Evolutionary conservation across 2,888 invertebrate species (phyloP).

Genomic region (Agonopterix subpropinquella): DNA sequence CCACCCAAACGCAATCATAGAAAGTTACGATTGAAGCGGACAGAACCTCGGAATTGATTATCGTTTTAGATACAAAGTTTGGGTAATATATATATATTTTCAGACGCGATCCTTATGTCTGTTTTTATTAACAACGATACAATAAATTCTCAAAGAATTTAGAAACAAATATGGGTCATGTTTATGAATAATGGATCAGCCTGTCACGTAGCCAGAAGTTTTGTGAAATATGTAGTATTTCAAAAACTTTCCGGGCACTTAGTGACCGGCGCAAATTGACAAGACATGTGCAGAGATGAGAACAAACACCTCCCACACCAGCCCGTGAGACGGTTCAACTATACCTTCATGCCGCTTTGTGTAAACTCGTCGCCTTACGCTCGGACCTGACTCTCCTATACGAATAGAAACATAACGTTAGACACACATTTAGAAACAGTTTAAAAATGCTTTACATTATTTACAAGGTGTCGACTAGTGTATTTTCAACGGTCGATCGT

Average conservation of each 20-base stretch:
- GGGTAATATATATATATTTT: too few species aligned
- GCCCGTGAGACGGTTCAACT: slow-evolving; percentile 16
- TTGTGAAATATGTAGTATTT: too few species aligned
- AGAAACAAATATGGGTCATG: background rate
- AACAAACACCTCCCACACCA: slow-evolving; percentile 42
- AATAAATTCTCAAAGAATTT: too few species aligned
- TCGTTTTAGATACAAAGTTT: too few species aligned
- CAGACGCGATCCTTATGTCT: too few species aligned
- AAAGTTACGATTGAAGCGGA: background rate
- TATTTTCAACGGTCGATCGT: slow-evolving; percentile 23
- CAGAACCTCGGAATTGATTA: background rate
- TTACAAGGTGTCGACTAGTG: slow-evolving; percentile 44
- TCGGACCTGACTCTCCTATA: slow-evolving; percentile 45
- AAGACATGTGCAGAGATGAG: slow-evolving; percentile 3
- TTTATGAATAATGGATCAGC: background rate
- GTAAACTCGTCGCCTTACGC: slow-evolving; percentile 41
- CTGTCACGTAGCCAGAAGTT: too few species aligned
- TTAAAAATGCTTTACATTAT: slow-evolving; percentile 59
- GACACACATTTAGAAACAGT: slow-evolving; percentile 13
- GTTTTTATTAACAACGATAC: too few species aligned
- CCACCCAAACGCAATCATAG: slow-evolving; percentile 14
- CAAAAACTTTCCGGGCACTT: too few species aligned
- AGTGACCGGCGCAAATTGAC: background rate
- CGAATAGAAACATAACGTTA: slow-evolving; percentile 35
- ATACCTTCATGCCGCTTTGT: slow-evolving; percentile 65